These are phyloP conservation scores for Tenthredo amoena DNA, from an alignment of 2,888 invertebrate species.

Conservation along the genomic window DNA sequence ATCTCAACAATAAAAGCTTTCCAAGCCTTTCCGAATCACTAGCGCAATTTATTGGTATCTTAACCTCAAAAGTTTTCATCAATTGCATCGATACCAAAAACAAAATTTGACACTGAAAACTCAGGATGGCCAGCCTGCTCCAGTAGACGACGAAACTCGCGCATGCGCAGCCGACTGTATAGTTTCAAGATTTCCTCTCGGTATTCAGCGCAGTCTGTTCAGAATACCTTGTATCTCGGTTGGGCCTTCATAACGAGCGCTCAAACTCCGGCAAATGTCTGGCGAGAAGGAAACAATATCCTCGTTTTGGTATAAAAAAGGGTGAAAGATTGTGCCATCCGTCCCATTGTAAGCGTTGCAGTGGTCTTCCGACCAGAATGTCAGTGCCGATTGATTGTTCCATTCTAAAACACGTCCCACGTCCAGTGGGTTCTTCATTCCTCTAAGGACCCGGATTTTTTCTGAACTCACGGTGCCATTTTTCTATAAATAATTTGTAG, in stretches of 20 bases:
- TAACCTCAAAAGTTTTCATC: too few species aligned
- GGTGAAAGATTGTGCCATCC: conserved; percentile 93
- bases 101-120: too few species aligned
- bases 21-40: too few species aligned
- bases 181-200: too few species aligned
- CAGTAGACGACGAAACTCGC: too few species aligned
- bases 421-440: conserved; percentile 85
- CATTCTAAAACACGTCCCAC: conserved; percentile 87
- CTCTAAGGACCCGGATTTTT: conserved; percentile 87
- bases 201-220: neutral
- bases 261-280: conserved; percentile 85
- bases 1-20: too few species aligned
- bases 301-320: conserved; percentile 84
- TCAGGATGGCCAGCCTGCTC: too few species aligned
- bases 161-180: too few species aligned
- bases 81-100: too few species aligned
- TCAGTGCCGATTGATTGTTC: conserved; percentile 83
- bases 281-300: conserved; percentile 86
- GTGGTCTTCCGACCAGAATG: conserved; percentile 83
- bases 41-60: too few species aligned
- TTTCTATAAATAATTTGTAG: conserved; percentile 80
- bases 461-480: conserved; percentile 86
- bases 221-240: conserved; percentile 62
- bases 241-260: conserved; percentile 60
- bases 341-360: conserved; percentile 91